Percentiles rank a stretch among this genome's conserved stretches.
These are phyloP conservation scores for Acipenser transmontanus DNA, from an alignment of 2,797 vertebrate species.

Conservation along the genomic window DNA sequence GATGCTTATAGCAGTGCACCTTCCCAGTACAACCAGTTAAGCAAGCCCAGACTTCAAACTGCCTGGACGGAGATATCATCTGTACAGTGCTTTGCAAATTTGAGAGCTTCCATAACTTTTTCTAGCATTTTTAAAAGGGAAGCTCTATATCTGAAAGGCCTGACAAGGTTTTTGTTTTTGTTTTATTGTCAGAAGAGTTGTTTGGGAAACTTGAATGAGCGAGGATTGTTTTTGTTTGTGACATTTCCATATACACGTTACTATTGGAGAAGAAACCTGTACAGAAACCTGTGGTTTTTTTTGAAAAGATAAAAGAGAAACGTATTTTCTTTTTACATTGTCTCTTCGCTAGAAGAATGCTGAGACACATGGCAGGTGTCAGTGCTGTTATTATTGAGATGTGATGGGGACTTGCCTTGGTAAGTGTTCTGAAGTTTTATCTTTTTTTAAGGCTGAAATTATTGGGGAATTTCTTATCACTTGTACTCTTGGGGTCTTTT, in stretches of 20 bases:
- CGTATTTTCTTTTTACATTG: constrained; percentile 5
- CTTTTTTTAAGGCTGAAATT: background rate
- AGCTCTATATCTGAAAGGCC: background rate
- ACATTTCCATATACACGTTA: background rate
- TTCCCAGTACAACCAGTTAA: constrained; percentile 9
- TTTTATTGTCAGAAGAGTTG: constrained; percentile 1
- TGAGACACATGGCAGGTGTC: background rate
- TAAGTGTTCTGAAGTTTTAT: constrained; percentile 18
- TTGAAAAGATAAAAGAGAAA: background rate
- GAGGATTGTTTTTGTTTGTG: constrained; percentile 3
- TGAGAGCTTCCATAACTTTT: background rate
- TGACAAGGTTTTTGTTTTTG: background rate
- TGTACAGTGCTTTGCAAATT: background rate
- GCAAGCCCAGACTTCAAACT: background rate
- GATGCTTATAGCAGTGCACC: constrained; percentile 16
- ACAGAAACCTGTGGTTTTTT: background rate
- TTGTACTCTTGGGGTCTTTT: background rate
- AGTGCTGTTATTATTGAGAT: background rate
- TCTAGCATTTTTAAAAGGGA: background rate
- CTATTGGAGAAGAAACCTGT: constrained; percentile 16
- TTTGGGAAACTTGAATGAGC: constrained; percentile 2
- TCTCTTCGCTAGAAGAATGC: constrained; percentile 10
- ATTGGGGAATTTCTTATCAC: background rate
- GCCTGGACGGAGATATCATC: background rate
- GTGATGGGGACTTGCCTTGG: constrained; percentile 8